phyloP scores from a whole-genome alignment of 2,797 vertebrate genomes.

The Dromococcyx pavoninus region DNA sequence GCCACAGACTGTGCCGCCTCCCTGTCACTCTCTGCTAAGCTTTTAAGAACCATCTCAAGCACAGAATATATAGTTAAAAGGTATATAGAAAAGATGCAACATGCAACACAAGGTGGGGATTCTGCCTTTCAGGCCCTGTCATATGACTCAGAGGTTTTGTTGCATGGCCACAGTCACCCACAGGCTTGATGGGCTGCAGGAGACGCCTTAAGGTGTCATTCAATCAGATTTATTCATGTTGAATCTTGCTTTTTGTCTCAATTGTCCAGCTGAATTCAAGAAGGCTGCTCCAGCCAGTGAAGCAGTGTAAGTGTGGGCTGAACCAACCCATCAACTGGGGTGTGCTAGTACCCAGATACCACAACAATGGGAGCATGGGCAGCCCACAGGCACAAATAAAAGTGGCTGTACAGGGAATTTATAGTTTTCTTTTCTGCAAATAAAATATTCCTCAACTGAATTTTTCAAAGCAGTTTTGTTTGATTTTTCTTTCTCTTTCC shows the following conservation, averaged over 20 bases:
- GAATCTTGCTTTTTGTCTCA: background rate
- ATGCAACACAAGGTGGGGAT: background rate
- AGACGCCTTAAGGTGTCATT: background rate
- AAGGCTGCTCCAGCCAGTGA: background rate
- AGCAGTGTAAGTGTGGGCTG: background rate
- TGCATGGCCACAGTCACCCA: accelerated
- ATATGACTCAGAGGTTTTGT: background rate
- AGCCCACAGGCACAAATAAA: background rate
- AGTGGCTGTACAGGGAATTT: background rate
- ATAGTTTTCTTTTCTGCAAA: background rate
- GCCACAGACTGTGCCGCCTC: background rate
- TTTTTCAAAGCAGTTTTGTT: background rate
- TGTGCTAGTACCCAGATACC: background rate
- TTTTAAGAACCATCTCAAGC: background rate
- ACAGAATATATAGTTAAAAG: background rate
- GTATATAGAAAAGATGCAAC: background rate
- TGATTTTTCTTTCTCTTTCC: background rate
- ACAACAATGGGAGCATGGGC: background rate
- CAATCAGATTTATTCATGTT: background rate
- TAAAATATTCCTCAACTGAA: background rate
- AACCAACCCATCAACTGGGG: background rate
- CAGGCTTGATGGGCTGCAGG: background rate
- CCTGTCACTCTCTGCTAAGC: background rate
- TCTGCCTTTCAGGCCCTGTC: background rate
- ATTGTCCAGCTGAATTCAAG: background rate